Percentiles rank a stretch among this genome's conserved stretches.
Conservation (phyloP, 2,797 vertebrate genomes). For the Acanthurus leucopareius region DNA sequence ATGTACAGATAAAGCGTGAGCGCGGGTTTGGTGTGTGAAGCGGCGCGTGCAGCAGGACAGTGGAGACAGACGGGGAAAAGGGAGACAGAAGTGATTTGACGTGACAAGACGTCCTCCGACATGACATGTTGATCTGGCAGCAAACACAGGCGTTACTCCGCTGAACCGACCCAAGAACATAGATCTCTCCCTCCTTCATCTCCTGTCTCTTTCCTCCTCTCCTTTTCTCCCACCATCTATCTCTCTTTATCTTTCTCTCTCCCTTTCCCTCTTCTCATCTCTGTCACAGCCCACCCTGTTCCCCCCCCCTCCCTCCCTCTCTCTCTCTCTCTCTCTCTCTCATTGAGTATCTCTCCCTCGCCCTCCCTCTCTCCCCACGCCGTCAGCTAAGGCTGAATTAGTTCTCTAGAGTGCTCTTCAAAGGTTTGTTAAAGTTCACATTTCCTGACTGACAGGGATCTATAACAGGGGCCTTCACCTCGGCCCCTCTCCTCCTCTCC, state of each 20-base stretch:
- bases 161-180: constrained; percentile 82
- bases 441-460: constrained; percentile 87
- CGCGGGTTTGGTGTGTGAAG: constrained; percentile 71
- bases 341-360: constrained; percentile 48
- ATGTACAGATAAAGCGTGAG: constrained; percentile 60
- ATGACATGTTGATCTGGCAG: constrained; percentile 88
- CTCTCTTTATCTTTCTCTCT: constrained; percentile 49
- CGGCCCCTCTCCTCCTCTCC: constrained; percentile 71
- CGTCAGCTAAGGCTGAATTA: constrained; percentile 83
- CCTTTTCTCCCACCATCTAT: constrained; percentile 52
- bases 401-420: constrained; percentile 87
- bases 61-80: constrained; percentile 74
- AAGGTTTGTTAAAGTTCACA: constrained; percentile 87
- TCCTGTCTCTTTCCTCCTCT: constrained; percentile 58
- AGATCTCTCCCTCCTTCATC: constrained; percentile 68
- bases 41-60: constrained; percentile 80
- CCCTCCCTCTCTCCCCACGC: constrained; percentile 62
- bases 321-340: constrained; percentile 14
- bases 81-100: constrained; percentile 85
- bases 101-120: constrained; percentile 85
- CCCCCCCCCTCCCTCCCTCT: constrained; percentile 25
- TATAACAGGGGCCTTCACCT: constrained; percentile 81
- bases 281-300: constrained; percentile 55
- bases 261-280: constrained; percentile 53
- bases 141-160: constrained; percentile 84